Conservation (phyloP, 2,797 vertebrate species). For the Enteromius mattozi region DNA sequence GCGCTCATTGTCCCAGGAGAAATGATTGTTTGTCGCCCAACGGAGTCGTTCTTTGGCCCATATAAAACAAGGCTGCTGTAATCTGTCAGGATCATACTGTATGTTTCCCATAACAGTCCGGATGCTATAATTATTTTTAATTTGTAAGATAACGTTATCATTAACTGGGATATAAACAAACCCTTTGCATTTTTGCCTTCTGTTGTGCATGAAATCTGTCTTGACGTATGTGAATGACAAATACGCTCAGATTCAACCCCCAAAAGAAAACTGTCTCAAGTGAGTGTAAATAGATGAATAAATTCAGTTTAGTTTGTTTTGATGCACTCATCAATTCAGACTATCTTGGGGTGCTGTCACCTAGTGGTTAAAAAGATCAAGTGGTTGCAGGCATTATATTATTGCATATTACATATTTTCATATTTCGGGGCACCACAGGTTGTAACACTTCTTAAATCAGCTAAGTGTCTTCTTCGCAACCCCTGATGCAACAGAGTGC, state of each 20-base stretch:
- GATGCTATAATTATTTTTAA: not conserved
- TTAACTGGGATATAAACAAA: not conserved
- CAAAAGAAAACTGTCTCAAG: not conserved
- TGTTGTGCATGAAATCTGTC: not conserved
- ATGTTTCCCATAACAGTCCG: not conserved
- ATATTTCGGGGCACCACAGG: not conserved
- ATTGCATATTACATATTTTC: not conserved
- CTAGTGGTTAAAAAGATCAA: not conserved
- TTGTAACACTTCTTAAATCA: not conserved
- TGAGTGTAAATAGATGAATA: not conserved
- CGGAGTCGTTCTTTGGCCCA: slow-evolving; percentile 30
- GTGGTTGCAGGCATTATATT: not conserved
- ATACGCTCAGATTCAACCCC: not conserved
- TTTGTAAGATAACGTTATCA: slow-evolving; percentile 4
- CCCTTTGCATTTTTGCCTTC: not conserved
- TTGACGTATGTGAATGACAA: not conserved
- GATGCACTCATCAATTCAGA: not conserved
- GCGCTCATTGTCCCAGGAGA: not conserved
- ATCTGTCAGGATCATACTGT: slow-evolving; percentile 11
- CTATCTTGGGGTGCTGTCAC: not conserved
- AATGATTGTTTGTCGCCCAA: not conserved
- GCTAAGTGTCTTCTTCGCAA: not conserved
- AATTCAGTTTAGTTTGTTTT: not conserved
- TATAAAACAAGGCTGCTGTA: slow-evolving; percentile 28
- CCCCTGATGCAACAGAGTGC: not conserved